These are phyloP conservation scores for Himalopsyche tibetana DNA, from an alignment of 2,888 invertebrate species.

Conservation along the genomic window DNA sequence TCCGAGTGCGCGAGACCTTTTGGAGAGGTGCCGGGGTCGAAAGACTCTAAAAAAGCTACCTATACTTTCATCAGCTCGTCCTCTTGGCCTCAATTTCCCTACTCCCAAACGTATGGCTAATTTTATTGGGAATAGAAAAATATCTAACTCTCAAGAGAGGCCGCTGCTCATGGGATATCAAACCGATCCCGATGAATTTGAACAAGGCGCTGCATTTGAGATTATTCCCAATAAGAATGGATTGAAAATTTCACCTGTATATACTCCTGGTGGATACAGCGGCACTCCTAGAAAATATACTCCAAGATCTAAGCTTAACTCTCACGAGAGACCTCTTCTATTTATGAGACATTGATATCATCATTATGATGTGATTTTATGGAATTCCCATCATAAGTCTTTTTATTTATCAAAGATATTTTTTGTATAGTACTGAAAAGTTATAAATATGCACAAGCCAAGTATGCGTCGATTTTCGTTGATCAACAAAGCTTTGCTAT, in stretches of 20 bases:
- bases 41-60: constrained; percentile 72
- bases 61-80: constrained; percentile 76
- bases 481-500: not conserved
- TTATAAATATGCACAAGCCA: constrained; percentile 14
- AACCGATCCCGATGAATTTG: constrained; percentile 65
- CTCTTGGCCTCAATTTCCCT: constrained; percentile 72
- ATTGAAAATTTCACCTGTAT: constrained; percentile 75
- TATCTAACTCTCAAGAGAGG: constrained; percentile 72
- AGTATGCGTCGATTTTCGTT: not conserved
- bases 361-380: not conserved
- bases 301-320: constrained; percentile 70
- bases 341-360: constrained; percentile 71
- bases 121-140: constrained; percentile 70
- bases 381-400: not conserved
- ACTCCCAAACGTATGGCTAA: constrained; percentile 71
- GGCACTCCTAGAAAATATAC: constrained; percentile 68
- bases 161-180: constrained; percentile 69
- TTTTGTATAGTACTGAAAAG: constrained; percentile 9
- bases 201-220: constrained; percentile 72
- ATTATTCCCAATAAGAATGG: constrained; percentile 77
- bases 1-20: constrained; percentile 53
- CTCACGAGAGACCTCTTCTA: constrained; percentile 73
- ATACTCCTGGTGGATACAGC: constrained; percentile 70
- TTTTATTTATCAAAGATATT: not conserved
- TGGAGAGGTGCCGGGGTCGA: constrained; percentile 60